Percentiles rank a stretch among this genome's conserved stretches.
Conservation (phyloP, 2,888 invertebrate genomes). For the Agrochola lychnidis region DNA sequence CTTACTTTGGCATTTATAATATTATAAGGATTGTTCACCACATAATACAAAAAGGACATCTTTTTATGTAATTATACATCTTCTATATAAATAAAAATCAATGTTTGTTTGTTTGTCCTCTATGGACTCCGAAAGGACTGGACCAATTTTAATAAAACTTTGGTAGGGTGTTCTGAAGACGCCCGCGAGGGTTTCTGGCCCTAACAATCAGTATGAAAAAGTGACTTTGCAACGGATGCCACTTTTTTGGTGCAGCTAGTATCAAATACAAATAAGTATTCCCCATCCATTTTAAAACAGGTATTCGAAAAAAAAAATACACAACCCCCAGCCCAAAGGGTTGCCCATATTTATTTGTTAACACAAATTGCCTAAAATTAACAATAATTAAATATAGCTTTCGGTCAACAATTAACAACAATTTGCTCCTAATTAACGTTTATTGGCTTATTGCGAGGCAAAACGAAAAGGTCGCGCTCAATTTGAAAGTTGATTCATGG, state of each 20-base stretch:
- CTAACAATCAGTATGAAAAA: too few species aligned
- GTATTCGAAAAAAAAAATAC: background rate
- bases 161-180: too few species aligned
- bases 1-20: too few species aligned
- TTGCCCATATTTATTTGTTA: slow-evolving; percentile 47
- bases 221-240: too few species aligned
- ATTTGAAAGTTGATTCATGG: slow-evolving; percentile 50
- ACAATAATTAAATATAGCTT: slow-evolving; percentile 48
- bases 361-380: slow-evolving; percentile 44
- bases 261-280: background rate
- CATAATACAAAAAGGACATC: background rate
- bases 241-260: too few species aligned
- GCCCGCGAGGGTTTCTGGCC: too few species aligned
- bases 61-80: too few species aligned
- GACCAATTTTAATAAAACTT: too few species aligned
- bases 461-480: slow-evolving; percentile 39
- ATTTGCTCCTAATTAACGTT: slow-evolving; percentile 55
- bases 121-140: too few species aligned
- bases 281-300: too few species aligned
- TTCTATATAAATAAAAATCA: too few species aligned
- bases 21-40: background rate
- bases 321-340: slow-evolving; percentile 11
- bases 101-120: too few species aligned
- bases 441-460: slow-evolving; percentile 41
- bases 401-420: slow-evolving; percentile 50